Evolutionary conservation across 2,888 invertebrate genomes (phyloP).

Genomic region (Lepidochrysops patricia): DNA sequence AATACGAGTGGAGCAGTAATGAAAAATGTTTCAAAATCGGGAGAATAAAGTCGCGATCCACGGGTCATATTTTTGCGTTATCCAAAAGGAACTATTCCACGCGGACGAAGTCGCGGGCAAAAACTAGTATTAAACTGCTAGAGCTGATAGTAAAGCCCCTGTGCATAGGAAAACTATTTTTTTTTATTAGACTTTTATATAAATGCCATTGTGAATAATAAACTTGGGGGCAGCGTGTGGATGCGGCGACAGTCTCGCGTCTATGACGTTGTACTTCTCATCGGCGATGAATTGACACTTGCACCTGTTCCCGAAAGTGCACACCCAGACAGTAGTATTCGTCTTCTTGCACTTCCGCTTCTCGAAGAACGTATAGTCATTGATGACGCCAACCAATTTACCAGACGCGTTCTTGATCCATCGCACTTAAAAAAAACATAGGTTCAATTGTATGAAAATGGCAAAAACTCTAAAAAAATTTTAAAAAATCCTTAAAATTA

Average conservation of each 20-base stretch:
- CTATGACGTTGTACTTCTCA: slow-evolving; percentile 42
- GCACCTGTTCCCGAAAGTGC: slow-evolving; percentile 26
- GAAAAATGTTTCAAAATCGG: too few species aligned
- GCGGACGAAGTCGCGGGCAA: too few species aligned
- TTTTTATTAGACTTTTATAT: slow-evolving; percentile 26
- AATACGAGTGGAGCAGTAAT: too few species aligned
- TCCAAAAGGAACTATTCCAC: too few species aligned
- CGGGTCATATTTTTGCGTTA: too few species aligned
- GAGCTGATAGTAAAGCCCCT: too few species aligned
- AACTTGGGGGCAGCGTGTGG: slow-evolving; percentile 43
- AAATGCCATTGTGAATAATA: slow-evolving; percentile 30
- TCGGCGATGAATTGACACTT: slow-evolving; percentile 23
- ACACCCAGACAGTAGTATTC: slow-evolving; percentile 28
- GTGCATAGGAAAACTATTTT: too few species aligned
- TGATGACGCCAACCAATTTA: slow-evolving; percentile 24
- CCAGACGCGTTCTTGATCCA: slow-evolving; percentile 23
- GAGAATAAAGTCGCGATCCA: too few species aligned
- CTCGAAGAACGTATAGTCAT: slow-evolving; percentile 31
- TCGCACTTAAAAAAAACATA: slow-evolving; percentile 22
- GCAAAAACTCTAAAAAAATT: too few species aligned
- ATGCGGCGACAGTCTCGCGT: slow-evolving; percentile 51
- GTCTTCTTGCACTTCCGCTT: slow-evolving; percentile 19
- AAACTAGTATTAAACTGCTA: too few species aligned
- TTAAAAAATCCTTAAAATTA: background rate
- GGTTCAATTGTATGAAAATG: too few species aligned